Base-by-base conservation (phyloP, 2,797 vertebrate species). In the Galaxias olidus region DNA sequence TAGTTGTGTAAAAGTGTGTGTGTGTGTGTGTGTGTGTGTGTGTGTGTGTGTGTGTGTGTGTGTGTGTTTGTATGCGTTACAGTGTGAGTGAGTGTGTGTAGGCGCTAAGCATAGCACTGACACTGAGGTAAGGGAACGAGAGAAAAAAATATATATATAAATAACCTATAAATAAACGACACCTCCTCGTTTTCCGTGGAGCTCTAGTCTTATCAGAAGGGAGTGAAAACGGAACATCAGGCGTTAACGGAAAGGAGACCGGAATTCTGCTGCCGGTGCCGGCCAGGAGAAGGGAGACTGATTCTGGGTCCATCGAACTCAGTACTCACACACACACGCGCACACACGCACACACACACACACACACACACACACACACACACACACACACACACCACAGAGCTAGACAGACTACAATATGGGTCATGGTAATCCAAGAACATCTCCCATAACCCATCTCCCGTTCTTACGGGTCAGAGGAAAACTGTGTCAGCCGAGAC, bases 171-270 rank as follows among this genome's bases (percentile, higher is more conserved):
- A 74, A 78, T 78, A 78, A 66, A 61, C 59, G 15, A 48, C 59
- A 52, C 15, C 41, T 57, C 68, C 73, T 44, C 69, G 14, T 43
- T 69, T 54, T 74, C 74, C 69, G 49, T 52, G 4, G 18, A 9
- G 44, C 63, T 69, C 65, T 70, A 76, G 75, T 72, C 69, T 65
- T 83, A 54, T 49, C 74, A 80, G 80, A 73, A 68, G 59, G 84
- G 30, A 30, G 30, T 30, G 30, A 3, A 83, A 86, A 77, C 71
- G 71, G 81, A 86, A n/a, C n/a, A n/a, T n/a, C n/a, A n/a, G n/a
- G n/a, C n/a, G n/a, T n/a, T n/a, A n/a, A n/a, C n/a, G n/a, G n/a
- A n/a, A n/a, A n/a, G n/a, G n/a, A n/a, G n/a, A n/a, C n/a, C n/a
- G n/a, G n/a, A n/a, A n/a, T 30, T 30, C 30, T 30, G 30, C 3